phyloP scores from a whole-genome alignment of 2,797 vertebrate species.

The Zalophus californianus region DNA sequence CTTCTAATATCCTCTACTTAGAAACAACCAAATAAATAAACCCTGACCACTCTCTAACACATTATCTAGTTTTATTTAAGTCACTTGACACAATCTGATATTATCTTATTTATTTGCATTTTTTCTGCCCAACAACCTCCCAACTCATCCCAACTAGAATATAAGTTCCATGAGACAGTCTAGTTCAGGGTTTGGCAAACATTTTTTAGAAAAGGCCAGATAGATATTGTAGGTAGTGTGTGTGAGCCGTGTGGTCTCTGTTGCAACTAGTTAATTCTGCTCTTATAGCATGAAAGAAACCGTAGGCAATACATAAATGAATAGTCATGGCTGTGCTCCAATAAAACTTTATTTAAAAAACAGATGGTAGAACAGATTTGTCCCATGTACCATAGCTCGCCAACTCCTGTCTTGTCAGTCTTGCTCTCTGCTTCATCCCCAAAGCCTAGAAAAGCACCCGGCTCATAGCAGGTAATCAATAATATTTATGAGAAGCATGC shows the following conservation, averaged over 20 bases:
- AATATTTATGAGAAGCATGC: not conserved
- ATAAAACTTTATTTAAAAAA: not conserved
- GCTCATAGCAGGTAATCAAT: not conserved
- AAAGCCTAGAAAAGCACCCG: not conserved
- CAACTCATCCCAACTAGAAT: not conserved
- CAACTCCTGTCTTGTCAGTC: not conserved
- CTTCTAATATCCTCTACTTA: not conserved
- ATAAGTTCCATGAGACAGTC: not conserved
- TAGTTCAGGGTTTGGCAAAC: not conserved
- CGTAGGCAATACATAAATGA: not conserved
- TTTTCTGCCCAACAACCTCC: not conserved
- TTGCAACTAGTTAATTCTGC: not conserved
- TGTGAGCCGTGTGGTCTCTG: not conserved
- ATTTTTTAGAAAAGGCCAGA: not conserved
- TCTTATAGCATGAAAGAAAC: not conserved
- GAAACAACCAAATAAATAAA: not conserved
- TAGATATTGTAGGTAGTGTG: not conserved
- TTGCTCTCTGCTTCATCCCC: not conserved
- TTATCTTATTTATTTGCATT: not conserved
- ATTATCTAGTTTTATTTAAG: not conserved
- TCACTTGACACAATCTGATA: not conserved
- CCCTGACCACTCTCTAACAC: not conserved
- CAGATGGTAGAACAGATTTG: not conserved
- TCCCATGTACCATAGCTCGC: not conserved
- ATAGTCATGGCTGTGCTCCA: not conserved